Conservation (phyloP, 2,888 invertebrate genomes). For the Perizoma affinitatum region DNA sequence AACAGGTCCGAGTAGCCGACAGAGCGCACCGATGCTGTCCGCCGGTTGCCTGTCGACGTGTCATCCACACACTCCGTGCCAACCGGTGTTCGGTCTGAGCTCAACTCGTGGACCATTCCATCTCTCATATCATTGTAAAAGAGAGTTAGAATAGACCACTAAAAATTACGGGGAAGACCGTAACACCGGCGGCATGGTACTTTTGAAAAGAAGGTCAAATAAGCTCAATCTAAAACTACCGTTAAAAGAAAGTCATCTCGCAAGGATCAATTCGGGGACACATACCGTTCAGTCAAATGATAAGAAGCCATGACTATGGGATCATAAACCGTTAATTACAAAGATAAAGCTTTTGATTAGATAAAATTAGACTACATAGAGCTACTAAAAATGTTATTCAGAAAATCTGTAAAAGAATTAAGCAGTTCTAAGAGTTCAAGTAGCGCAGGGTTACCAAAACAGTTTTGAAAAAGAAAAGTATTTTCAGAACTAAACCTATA, state of each 20-base stretch:
- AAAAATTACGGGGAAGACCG: slow-evolving; percentile 52
- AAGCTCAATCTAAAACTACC: slow-evolving; percentile 46
- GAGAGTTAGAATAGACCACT: slow-evolving; percentile 13
- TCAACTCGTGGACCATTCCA: slow-evolving; percentile 15
- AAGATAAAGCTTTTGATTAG: slow-evolving; percentile 69
- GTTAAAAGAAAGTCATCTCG: slow-evolving; percentile 48
- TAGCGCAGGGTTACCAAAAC: slow-evolving; percentile 52
- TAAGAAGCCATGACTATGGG: slow-evolving; percentile 75
- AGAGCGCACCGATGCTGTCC: slow-evolving; percentile 98
- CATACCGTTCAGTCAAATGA: slow-evolving; percentile 58
- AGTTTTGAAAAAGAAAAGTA: slow-evolving; percentile 55
- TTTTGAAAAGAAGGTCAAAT: slow-evolving; percentile 46
- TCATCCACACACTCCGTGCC: slow-evolving; percentile 84
- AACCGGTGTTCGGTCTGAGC: slow-evolving; percentile 68
- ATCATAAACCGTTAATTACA: slow-evolving; percentile 58
- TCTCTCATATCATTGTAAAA: neutral
- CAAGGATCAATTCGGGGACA: slow-evolving; percentile 56
- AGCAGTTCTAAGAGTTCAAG: slow-evolving; percentile 70
- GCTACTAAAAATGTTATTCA: slow-evolving; percentile 51
- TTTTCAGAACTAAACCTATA: slow-evolving; percentile 51
- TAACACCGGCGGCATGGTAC: slow-evolving; percentile 60
- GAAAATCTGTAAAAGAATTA: slow-evolving; percentile 64
- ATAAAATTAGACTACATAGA: slow-evolving; percentile 47
- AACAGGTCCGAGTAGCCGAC: slow-evolving; percentile 99
- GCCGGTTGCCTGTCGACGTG: slow-evolving; percentile 94